A percentile compares a stretch with the other conserved stretches of the same genome.
phyloP scores from a whole-genome alignment of 2,797 vertebrate species.

The Enteromius mattozi region DNA sequence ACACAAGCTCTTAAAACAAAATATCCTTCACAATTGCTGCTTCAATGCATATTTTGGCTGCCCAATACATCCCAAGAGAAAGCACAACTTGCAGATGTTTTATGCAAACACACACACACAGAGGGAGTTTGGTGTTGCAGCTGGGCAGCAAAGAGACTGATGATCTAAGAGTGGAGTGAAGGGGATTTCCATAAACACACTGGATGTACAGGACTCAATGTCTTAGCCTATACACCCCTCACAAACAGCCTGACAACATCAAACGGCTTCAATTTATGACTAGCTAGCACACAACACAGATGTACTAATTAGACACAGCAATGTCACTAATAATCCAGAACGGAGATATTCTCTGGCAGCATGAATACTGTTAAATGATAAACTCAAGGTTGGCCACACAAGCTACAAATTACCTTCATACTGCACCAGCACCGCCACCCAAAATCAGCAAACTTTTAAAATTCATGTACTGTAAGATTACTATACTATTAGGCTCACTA shows the following conservation, averaged over 20 bases:
- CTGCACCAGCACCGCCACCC: neutral
- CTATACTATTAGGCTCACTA: slow-evolving; percentile 19
- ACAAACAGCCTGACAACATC: slow-evolving; percentile 50
- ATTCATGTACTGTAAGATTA: neutral
- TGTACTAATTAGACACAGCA: slow-evolving; percentile 27
- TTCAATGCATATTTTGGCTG: slow-evolving; percentile 52
- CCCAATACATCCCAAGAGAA: slow-evolving; percentile 41
- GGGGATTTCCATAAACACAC: slow-evolving; percentile 57
- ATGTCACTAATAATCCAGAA: slow-evolving; percentile 9
- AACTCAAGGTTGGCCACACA: neutral
- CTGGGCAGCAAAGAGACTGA: slow-evolving; percentile 48
- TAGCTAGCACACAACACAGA: slow-evolving; percentile 20
- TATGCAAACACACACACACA: slow-evolving; percentile 28
- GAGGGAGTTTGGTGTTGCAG: slow-evolving; percentile 35
- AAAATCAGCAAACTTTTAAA: neutral
- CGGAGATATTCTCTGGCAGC: neutral
- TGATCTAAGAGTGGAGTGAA: slow-evolving; percentile 54
- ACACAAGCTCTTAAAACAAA: slow-evolving; percentile 23
- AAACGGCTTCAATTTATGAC: slow-evolving; percentile 21
- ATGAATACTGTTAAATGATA: slow-evolving; percentile 9
- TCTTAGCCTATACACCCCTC: slow-evolving; percentile 31
- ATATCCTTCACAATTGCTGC: slow-evolving; percentile 30
- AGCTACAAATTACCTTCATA: slow-evolving; percentile 9
- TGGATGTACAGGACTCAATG: slow-evolving; percentile 45
- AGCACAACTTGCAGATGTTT: slow-evolving; percentile 53